These are phyloP conservation scores for Caenorhabditis sp. DNA, from an alignment of 2,888 invertebrate genomes.

Conservation along the genomic window DNA sequence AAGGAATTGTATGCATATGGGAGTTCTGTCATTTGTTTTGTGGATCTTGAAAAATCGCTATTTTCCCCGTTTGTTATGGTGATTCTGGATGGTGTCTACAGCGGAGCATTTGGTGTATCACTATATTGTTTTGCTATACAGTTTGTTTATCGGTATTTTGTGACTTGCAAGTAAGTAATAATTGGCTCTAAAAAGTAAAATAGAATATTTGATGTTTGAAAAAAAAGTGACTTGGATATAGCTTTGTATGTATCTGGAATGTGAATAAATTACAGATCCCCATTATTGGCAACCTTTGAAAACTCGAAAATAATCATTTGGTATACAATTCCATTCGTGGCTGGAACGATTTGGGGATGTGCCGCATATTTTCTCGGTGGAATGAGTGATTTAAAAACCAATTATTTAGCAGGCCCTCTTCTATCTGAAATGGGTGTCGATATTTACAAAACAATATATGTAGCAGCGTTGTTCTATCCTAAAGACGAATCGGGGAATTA, in stretches of 20 bases:
- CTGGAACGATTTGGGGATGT: not conserved
- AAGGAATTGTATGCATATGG: not conserved
- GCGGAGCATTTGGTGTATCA: not conserved
- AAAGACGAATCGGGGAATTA: not conserved
- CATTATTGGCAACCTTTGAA: not conserved
- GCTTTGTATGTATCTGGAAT: too few species aligned
- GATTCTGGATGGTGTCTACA: not conserved
- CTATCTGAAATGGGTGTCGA: not conserved
- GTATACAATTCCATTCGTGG: not conserved
- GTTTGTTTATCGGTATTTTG: not conserved
- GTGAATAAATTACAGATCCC: not conserved
- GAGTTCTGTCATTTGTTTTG: not conserved
- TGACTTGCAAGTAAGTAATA: not conserved
- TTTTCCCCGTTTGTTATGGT: not conserved
- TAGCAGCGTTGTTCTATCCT: not conserved
- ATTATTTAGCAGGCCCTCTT: not conserved
- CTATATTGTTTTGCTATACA: not conserved
- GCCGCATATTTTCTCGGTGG: not conserved
- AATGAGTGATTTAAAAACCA: not conserved
- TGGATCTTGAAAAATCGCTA: not conserved
- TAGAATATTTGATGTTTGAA: too few species aligned
- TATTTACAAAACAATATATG: not conserved
- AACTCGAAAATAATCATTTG: not conserved
- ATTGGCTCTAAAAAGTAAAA: too few species aligned
- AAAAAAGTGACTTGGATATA: too few species aligned